Base-by-base conservation (phyloP, 2,888 invertebrate species). In the Leptopilina syphax region DNA sequence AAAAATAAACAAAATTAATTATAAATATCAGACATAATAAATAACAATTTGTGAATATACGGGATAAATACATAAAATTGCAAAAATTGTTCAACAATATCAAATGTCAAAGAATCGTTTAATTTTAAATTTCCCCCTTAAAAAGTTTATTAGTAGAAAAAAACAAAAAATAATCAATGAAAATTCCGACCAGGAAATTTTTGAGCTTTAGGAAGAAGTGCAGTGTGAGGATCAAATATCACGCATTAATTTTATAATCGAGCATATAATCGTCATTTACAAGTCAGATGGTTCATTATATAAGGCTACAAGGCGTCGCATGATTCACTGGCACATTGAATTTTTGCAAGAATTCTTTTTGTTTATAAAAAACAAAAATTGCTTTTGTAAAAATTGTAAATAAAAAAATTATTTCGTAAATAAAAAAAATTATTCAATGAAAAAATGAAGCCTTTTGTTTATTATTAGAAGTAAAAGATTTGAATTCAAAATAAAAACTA, bases 281-380 rank as follows among this genome's bases (percentile, higher is more conserved):
- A 73, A 73, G 27, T 73, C 73, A 73, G 57, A 73, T 73, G 73
- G 34, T 73, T 73, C 54, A 73, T 73, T 57, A 57, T 73, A 34
- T 73, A 73, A 73, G 57, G 73, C 73, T 73, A 73, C 73, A 73
- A 73, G 73, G 73, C 41, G 73, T 73, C 73, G 73, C 73, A 73
- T 73, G 73, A 73, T 73, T 73, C 73, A 54, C 54, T 73, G 70
- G 70, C 70, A 13, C 70, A 13, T 34, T n/a, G 27, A 54, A 73
- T 27, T 34, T 57, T 57, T 27, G 12, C 3, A n/a, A 34, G 57
- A 73, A 13, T 13, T 5, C 34, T 73, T 2, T 41, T 34, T 4
- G 34, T 34, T 34, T 18, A 18, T 18, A 18, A 34, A 34, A 34
- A 50, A 50, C 3, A 50, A 50, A 50, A 10, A 73, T 41, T 73